These are phyloP conservation scores for Deroplatys truncata DNA, from an alignment of 2,888 invertebrate species.

Conservation along the genomic window DNA sequence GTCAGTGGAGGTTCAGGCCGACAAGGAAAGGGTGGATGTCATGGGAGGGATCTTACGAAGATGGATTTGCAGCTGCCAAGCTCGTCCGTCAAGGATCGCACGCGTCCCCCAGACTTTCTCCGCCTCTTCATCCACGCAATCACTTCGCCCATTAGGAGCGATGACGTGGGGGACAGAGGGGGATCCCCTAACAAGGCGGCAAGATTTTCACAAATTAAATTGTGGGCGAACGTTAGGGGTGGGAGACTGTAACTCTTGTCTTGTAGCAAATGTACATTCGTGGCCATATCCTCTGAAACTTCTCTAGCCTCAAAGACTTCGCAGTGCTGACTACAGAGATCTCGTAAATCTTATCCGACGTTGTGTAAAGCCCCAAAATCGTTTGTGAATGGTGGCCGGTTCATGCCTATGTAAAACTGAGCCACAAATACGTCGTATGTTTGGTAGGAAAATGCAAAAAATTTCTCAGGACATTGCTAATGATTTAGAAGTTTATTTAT, in stretches of 20 bases:
- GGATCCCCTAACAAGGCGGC: constrained; percentile 23
- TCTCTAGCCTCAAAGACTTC: not conserved
- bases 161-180: not conserved
- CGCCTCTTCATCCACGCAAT: constrained; percentile 19
- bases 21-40: not conserved
- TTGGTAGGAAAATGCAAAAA: not conserved
- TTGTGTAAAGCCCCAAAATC: not conserved
- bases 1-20: not conserved
- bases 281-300: not conserved
- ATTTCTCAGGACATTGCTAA: not conserved
- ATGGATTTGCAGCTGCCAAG: not conserved
- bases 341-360: not conserved
- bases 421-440: no score
- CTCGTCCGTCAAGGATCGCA: not conserved
- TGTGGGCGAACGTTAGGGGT: constrained; percentile 16
- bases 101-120: not conserved
- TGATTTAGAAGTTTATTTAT: no score
- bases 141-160: constrained; percentile 22
- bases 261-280: not conserved
- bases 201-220: constrained; percentile 29
- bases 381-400: no score
- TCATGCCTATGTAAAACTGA: not conserved
- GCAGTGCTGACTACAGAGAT: not conserved
- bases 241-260: not conserved
- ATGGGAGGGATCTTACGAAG: not conserved